Conservation (phyloP, 1,140 invertebrate genomes). For the Thrips palmi region DNA sequence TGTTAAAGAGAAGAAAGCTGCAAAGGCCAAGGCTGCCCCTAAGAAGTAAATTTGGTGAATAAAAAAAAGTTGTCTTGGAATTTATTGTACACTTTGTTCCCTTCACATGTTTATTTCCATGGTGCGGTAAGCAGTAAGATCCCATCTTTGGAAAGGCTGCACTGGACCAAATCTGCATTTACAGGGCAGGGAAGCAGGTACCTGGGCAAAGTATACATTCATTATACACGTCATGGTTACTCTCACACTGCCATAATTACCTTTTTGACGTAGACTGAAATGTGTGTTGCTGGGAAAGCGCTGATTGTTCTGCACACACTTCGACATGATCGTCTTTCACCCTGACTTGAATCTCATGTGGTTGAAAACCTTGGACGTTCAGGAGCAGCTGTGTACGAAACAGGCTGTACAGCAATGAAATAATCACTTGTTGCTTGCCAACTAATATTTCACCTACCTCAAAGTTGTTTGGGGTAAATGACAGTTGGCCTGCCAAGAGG, state of each 20-base stretch:
- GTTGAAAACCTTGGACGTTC: slow-evolving; percentile 6
- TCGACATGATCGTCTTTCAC: slow-evolving; percentile 3
- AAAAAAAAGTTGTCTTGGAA: not conserved
- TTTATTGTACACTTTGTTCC: not conserved
- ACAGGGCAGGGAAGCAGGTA: not conserved
- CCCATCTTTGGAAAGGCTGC: slow-evolving; percentile 5
- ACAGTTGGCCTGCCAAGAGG: not conserved
- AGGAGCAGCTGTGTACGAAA: slow-evolving; percentile 2
- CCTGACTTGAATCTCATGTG: slow-evolving; percentile 3
- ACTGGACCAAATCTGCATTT: not conserved
- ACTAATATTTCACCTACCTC: not conserved
- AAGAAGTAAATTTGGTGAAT: slow-evolving; percentile 9
- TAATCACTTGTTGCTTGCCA: not conserved
- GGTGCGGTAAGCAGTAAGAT: slow-evolving; percentile 4
- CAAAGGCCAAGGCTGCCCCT: slow-evolving; percentile 16
- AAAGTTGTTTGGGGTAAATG: not conserved
- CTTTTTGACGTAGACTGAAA: too few species aligned
- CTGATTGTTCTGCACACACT: not conserved
- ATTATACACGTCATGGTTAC: too few species aligned
- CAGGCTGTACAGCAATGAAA: too few species aligned
- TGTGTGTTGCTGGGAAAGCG: too few species aligned
- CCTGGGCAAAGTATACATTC: too few species aligned
- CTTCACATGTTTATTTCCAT: not conserved
- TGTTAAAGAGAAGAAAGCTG: slow-evolving; percentile 21
- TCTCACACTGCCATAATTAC: too few species aligned